These are phyloP conservation scores for Potamarius usumacintae DNA, from an alignment of 2,113 vertebrate genomes.

Conservation along the genomic window DNA sequence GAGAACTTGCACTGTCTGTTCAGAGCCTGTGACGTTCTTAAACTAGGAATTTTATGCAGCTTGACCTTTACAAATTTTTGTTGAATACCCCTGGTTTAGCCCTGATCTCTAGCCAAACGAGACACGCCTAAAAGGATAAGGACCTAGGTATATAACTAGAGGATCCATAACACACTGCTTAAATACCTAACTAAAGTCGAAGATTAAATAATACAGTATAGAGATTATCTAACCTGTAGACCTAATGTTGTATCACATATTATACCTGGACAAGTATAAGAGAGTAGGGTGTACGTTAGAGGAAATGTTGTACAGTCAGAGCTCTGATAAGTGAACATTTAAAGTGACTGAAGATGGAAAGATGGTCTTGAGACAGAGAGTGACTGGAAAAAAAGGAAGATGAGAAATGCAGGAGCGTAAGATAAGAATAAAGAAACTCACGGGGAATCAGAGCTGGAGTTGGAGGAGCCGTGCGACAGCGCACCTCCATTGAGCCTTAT, in stretches of 20 bases:
- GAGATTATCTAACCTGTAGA: background rate
- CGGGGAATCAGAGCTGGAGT: constrained; percentile 97
- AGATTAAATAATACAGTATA: too few relatives aligned
- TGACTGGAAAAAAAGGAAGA: constrained; percentile 37
- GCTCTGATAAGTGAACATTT: constrained; percentile 26
- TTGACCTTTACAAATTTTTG: background rate
- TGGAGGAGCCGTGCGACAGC: constrained; percentile 91
- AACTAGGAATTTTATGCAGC: background rate
- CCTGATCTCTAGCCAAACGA: background rate
- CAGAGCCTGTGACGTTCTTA: background rate
- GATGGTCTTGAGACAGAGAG: constrained; percentile 5
- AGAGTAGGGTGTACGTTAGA: background rate
- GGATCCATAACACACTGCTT: background rate
- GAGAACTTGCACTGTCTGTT: background rate
- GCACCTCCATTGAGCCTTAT: constrained; percentile 93
- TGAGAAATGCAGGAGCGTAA: constrained; percentile 58
- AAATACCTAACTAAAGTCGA: background rate
- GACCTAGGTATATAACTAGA: background rate
- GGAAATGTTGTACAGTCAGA: constrained; percentile 4
- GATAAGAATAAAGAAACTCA: constrained; percentile 86
- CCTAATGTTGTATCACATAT: background rate
- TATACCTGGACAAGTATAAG: background rate
- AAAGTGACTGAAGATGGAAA: constrained; percentile 20
- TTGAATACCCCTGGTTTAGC: background rate
- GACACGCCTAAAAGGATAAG: background rate